Evolutionary conservation across 2,888 invertebrate genomes (phyloP), one percentile per base, ranked within the genome.

Genomic region (Metopia argyrocephala): DNA sequence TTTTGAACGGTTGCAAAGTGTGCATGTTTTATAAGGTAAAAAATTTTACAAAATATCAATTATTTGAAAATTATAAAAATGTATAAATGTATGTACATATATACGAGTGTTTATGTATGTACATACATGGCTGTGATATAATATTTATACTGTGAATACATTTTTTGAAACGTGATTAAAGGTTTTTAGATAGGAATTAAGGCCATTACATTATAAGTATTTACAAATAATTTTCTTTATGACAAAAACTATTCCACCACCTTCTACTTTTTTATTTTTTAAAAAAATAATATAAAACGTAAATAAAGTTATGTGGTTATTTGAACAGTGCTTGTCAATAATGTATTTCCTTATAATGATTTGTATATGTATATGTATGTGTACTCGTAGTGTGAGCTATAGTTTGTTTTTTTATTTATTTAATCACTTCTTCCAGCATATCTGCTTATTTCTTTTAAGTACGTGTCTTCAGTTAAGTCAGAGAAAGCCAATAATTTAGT

Each of bases 401-500:
- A 54, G 12, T 65, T 62, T 69, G 18, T 15, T 59, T 50, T 54
- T 61, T 75, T 61, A 12, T 0, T 50, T 31, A n/a, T n/a, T n/a
- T n/a, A n/a, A n/a, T n/a, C n/a, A n/a, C n/a, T n/a, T n/a, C n/a
- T n/a, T n/a, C n/a, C n/a, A n/a, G n/a, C n/a, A n/a, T n/a, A n/a
- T n/a, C n/a, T n/a, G n/a, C n/a, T 65, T 61, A 12, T 62, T 62
- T 20, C 54, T 57, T 65, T 54, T 82, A 84, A 83, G 79, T 71
- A 79, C 84, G 85, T 82, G 73, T 68, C 71, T 79, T 38, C 57
- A 85, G 38, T 71, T 69, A 73, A 78, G 48, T 84, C 85, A 87
- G 87, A 86, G 87, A 87, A 87, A 87, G 87, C 88, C 85, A 85
- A 87, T 88, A 86, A 88, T 87, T 86, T 86, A 88, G 83, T 56